Base-by-base conservation (phyloP, 2,888 invertebrate species). In the Noctua janthe region DNA sequence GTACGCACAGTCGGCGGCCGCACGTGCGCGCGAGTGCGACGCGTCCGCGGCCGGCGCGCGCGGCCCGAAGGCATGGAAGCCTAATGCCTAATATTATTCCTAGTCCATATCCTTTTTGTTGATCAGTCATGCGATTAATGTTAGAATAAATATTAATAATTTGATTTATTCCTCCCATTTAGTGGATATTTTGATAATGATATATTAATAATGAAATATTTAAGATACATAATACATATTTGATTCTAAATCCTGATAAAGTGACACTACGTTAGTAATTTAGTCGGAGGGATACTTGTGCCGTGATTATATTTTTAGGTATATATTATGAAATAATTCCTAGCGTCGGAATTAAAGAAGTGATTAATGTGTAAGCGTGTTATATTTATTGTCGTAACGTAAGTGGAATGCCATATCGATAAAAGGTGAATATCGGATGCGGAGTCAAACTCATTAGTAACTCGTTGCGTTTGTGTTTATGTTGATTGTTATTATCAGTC, bases 131-230 rank as follows among this genome's bases (percentile, higher is more conserved):
- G 97, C 97, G 97, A 96, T 97, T 97, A 96, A 96, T 96, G 96
- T 97, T 97, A 97, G 97, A 96, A 92, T 95, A 95, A 96, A 97
- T 96, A 97, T 95, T 96, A 95, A 95, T 97, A 96, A 97, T 97
- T 97, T 97, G 97, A 97, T 97, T 97, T 97, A 97, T 97, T 97
- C 97, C 97, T 97, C 97, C 97, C 97, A 96, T 97, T 97, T 97
- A 97, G 97, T 97, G 97, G 97, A 97, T 97, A 97, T 97, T 97
- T 97, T 97, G 97, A 97, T 97, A 97, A 97, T 97, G 97, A 97
- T 97, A 97, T 97, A 97, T 97, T 96, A 97, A 96, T 97, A 97
- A 96, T 96, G 96, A 97, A 97, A 97, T 97, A 97, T 97, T 97
- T 97, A 97, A 97, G 97, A 97, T 96, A 96, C 97, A 97, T 97